phyloP scores from a whole-genome alignment of 2,888 invertebrate genomes.

The Isotomurus palustris region DNA sequence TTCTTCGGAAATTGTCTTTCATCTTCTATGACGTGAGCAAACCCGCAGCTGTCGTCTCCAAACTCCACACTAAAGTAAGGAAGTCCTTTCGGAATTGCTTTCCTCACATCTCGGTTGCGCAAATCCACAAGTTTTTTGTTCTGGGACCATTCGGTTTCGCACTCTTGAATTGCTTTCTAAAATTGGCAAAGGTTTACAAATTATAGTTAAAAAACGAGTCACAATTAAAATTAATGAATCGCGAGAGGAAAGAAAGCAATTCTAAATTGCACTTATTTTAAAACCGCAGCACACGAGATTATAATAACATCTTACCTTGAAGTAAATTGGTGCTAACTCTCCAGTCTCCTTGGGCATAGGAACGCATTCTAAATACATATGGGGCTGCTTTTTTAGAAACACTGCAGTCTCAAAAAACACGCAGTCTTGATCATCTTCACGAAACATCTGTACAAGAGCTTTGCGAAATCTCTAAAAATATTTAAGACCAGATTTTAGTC shows the following conservation, averaged over 20 bases:
- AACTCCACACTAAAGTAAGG: slow-evolving; percentile 93
- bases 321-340: slow-evolving; percentile 89
- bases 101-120: slow-evolving; percentile 65
- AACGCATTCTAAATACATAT: slow-evolving; percentile 83
- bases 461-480: slow-evolving; percentile 65
- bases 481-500: slow-evolving; percentile 6
- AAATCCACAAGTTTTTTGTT: slow-evolving; percentile 86
- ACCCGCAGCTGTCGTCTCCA: slow-evolving; percentile 77
- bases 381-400: slow-evolving; percentile 67
- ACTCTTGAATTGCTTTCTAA: slow-evolving; percentile 90
- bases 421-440: slow-evolving; percentile 65
- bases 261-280: neutral
- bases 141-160: slow-evolving; percentile 89
- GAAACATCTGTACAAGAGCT: slow-evolving; percentile 73
- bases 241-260: neutral
- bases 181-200: slow-evolving; percentile 31
- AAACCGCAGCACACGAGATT: neutral
- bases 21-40: slow-evolving; percentile 96
- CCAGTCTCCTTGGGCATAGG: slow-evolving; percentile 78
- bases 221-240: neutral
- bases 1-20: slow-evolving; percentile 75
- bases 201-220: neutral
- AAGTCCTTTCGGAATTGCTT: slow-evolving; percentile 83
- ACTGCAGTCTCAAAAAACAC: slow-evolving; percentile 87
- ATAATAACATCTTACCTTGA: slow-evolving; percentile 60